Conservation (phyloP, 1,140 invertebrate species). For the Drosophila watanabei region DNA sequence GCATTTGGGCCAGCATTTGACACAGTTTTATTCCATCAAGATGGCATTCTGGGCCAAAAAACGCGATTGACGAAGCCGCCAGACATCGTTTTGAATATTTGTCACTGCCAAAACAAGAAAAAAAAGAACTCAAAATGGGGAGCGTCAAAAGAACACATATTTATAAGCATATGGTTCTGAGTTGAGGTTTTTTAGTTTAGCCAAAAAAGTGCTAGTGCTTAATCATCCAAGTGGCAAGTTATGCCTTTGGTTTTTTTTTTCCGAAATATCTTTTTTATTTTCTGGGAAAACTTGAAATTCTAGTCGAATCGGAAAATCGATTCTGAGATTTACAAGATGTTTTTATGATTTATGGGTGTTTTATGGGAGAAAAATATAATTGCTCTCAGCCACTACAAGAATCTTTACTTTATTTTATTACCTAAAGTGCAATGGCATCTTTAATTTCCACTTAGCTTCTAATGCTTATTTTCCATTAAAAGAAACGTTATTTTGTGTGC, state of each 20-base stretch:
- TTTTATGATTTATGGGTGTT: slow-evolving; percentile 8
- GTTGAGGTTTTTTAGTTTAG: not conserved
- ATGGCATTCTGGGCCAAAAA: slow-evolving; percentile 28
- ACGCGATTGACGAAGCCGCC: slow-evolving; percentile 18
- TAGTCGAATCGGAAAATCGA: slow-evolving; percentile 9
- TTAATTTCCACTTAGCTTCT: slow-evolving; percentile 14
- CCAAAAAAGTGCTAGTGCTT: slow-evolving; percentile 34
- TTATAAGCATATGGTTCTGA: not conserved
- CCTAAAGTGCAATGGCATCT: not conserved
- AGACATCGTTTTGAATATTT: slow-evolving; percentile 25
- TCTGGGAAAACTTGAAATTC: slow-evolving; percentile 33
- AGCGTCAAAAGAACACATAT: slow-evolving; percentile 7
- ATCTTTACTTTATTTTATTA: not conserved
- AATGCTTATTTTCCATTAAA: not conserved
- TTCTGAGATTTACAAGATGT: slow-evolving; percentile 10
- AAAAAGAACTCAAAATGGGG: slow-evolving; percentile 10
- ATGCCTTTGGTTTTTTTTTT: slow-evolving; percentile 25
- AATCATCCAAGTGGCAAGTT: slow-evolving; percentile 24
- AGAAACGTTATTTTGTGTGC: slow-evolving; percentile 7
- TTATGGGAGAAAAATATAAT: not conserved
- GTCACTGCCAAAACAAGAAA: slow-evolving; percentile 19
- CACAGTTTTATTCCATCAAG: slow-evolving; percentile 22
- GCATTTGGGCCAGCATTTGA: slow-evolving; percentile 40
- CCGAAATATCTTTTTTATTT: slow-evolving; percentile 1
- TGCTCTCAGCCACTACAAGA: slow-evolving; percentile 1